Evolutionary conservation across 2,113 vertebrate genomes (phyloP).

Genomic region (Rhynchopsitta pachyrhyncha): DNA sequence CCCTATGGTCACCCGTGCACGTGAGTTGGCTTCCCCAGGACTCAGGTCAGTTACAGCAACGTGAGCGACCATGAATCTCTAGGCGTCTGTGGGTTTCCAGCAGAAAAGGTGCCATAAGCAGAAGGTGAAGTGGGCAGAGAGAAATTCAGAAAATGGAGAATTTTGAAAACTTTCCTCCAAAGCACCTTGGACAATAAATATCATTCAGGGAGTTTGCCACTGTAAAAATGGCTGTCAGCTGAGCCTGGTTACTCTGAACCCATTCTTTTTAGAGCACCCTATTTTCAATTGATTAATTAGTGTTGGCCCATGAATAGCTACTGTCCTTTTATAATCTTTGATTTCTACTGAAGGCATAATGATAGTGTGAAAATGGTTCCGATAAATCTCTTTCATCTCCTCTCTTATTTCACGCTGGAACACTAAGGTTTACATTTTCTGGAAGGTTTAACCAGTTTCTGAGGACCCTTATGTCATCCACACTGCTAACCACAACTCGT

Average conservation of each 20-base stretch:
- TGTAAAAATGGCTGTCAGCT: background rate
- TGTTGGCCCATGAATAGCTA: background rate
- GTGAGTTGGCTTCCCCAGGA: background rate
- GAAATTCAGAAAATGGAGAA: background rate
- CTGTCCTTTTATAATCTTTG: background rate
- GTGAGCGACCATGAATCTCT: fast-evolving
- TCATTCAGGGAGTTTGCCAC: background rate
- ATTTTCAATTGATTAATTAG: background rate
- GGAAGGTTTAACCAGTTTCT: background rate
- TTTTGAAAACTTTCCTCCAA: background rate
- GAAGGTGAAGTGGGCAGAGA: background rate
- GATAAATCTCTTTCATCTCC: background rate
- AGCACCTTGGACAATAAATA: background rate
- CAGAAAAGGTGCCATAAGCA: background rate
- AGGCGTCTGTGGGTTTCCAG: fast-evolving
- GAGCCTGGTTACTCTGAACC: background rate
- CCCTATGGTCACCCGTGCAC: background rate
- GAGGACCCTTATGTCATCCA: background rate
- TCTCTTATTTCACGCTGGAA: background rate
- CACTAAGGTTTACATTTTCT: background rate
- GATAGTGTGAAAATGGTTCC: background rate
- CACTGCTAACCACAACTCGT: background rate
- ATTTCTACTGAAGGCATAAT: background rate
- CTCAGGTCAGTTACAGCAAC: fast-evolving
- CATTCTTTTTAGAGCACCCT: background rate